Evolutionary conservation across 2,797 vertebrate genomes (phyloP), one percentile per base, ranked within the genome.

Genomic region (Pseudochromis fuscus): DNA sequence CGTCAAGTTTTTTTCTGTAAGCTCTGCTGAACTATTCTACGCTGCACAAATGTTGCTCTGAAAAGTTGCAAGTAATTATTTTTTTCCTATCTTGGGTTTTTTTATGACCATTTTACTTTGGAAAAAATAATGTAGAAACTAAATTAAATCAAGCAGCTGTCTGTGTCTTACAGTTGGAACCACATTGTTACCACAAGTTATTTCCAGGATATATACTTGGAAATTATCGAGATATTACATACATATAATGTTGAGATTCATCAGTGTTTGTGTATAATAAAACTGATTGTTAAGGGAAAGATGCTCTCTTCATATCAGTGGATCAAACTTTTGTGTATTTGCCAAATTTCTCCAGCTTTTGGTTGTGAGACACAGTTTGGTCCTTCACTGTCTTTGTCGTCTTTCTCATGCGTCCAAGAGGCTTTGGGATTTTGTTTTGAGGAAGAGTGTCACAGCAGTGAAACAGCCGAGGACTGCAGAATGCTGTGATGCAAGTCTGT

Each of bases 401-500:
- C 11, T 28, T 42, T 61, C 52, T 49, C 21, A 8, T 42, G 46
- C 52, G 27, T 49, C 50, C 59, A 13, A 33, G 0, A 21, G 7
- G 59, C 57, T 56, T 53, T 42, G 31, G 25, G 67, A 33, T 65
- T 66, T 64, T 19, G 45, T 52, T 72, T 63, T 64, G 45, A 53
- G 33, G 45, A 76, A 73, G 19, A 64, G 58, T 74, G 75, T 77
- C 62, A 67, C 49, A 58, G 72, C 38, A 28, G 49, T 31, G 56
- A 67, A 72, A 44, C 23, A 13, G 59, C 30, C 3, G 37, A 60
- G 56, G 81, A 52, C 66, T 77, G 73, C 77, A 85, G 77, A 81
- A 84, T 42, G 85, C 74, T 60, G 73, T 42, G 23, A 49, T 68
- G 58, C 59, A 55, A 28, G 62, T 82, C 67, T 37, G 78, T 70